Evolutionary conservation across 1,140 invertebrate species (phyloP), one percentile per base, ranked within the genome.

Genomic region (Drosophila saltans): DNA sequence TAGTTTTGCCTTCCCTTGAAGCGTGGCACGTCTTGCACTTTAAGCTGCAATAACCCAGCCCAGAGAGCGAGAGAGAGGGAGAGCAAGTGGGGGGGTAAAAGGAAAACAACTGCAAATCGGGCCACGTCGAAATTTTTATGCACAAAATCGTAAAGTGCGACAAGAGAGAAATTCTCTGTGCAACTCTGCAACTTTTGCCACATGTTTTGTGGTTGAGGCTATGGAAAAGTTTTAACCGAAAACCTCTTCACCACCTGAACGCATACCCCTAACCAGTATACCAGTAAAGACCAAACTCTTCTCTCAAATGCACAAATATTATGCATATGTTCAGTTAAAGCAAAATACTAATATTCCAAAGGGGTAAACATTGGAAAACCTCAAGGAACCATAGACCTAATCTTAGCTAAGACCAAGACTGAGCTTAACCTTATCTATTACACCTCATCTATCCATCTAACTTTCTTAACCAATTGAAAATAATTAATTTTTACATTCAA

Each of bases 1-100:
- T 45, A 10, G 9, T 52, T 26, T 52, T 52, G 7, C 75, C 70
- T 26, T 28, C 24, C 30, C 79, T 71, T 52, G 45, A 9, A 52
- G 24, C 58, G 57, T 45, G 62, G 79, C 83, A 86, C 83, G 83
- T 86, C 83, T 77, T 77, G 66, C 67, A 75, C 80, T 83, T 86
- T 82, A 83, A 78, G 66, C 74, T 73, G 83, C 82, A 82, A 86
- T 79, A 75, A 72, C 72, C 83, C 4, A 52, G 21, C 45, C 24
- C 45, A 52, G 56, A 58, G 69, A 63, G 66, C 70, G 62, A 69
- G 69, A 66, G 62, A 36, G 43, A 36, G 45, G 55, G 16, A 28
- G 40, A 24, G 9, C 9, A 5, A 10, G 43, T 43, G 39, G 2
- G 43, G 16, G 10, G 33, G n/a, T 26, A 28, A 30, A 52, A 39